Evolutionary conservation across 2,888 invertebrate species (phyloP).

Genomic region (Mesochorus sp.): DNA sequence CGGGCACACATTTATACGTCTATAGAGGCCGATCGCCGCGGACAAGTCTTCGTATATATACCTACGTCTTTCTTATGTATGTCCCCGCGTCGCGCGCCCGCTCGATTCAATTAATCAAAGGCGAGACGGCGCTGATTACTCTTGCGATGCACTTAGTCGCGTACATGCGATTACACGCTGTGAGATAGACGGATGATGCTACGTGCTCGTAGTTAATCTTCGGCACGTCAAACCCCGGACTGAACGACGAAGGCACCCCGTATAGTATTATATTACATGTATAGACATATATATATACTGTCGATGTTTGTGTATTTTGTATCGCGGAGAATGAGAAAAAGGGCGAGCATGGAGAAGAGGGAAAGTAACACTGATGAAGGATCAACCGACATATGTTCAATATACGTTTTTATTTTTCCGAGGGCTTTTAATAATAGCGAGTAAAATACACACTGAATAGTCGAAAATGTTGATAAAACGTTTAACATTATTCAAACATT

Average conservation of each 20-base stretch:
- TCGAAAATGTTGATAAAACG: too few species aligned
- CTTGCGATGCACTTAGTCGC: slow-evolving; percentile 78
- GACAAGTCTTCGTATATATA: slow-evolving; percentile 17
- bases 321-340: slow-evolving; percentile 29
- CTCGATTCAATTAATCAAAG: slow-evolving; percentile 78
- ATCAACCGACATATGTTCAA: slow-evolving; percentile 40
- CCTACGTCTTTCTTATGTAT: slow-evolving; percentile 61
- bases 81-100: slow-evolving; percentile 34
- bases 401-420: slow-evolving; percentile 46
- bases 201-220: slow-evolving; percentile 79
- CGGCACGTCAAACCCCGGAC: slow-evolving; percentile 75
- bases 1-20: not conserved
- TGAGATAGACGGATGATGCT: slow-evolving; percentile 79
- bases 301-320: not conserved
- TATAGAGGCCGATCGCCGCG: not conserved
- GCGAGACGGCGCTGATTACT: slow-evolving; percentile 76
- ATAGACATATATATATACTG: not conserved
- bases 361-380: slow-evolving; percentile 52
- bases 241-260: slow-evolving; percentile 55
- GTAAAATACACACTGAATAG: too few species aligned
- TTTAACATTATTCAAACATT: too few species aligned
- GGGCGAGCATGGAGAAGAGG: not conserved
- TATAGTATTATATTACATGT: slow-evolving; percentile 3
- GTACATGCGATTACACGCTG: slow-evolving; percentile 79
- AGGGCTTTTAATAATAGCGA: not conserved